These are phyloP conservation scores for Zootoca vivipara DNA, from an alignment of 2,113 vertebrate species.

Conservation along the genomic window DNA sequence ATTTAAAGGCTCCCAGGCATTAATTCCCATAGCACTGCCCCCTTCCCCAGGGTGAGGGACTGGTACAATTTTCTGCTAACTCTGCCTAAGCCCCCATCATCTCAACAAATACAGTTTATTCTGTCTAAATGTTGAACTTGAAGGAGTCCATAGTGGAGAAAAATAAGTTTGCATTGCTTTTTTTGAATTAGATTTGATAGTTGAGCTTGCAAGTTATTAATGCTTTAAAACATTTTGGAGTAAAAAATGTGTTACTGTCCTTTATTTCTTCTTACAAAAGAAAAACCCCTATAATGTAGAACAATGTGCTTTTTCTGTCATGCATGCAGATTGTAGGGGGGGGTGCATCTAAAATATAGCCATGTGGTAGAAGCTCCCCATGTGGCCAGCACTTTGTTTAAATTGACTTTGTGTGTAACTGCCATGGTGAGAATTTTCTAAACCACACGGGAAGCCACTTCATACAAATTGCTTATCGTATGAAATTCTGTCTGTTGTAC, in stretches of 20 bases:
- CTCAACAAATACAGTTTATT: conserved; percentile 10
- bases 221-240: background rate
- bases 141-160: background rate
- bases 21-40: background rate
- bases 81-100: background rate
- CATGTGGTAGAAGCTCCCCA: background rate
- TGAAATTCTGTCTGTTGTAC: background rate
- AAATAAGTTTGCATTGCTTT: background rate
- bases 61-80: background rate
- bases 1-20: background rate
- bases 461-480: background rate
- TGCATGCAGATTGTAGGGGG: background rate
- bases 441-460: background rate
- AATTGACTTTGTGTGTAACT: background rate
- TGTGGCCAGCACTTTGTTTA: background rate
- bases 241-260: background rate
- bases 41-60: background rate
- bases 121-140: background rate
- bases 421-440: background rate
- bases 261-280: background rate
- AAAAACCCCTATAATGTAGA: background rate
- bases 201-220: background rate
- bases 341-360: background rate
- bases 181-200: background rate
- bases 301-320: background rate